Conservation (phyloP, 2,888 invertebrate species). For the Oscheius sp. region DNA sequence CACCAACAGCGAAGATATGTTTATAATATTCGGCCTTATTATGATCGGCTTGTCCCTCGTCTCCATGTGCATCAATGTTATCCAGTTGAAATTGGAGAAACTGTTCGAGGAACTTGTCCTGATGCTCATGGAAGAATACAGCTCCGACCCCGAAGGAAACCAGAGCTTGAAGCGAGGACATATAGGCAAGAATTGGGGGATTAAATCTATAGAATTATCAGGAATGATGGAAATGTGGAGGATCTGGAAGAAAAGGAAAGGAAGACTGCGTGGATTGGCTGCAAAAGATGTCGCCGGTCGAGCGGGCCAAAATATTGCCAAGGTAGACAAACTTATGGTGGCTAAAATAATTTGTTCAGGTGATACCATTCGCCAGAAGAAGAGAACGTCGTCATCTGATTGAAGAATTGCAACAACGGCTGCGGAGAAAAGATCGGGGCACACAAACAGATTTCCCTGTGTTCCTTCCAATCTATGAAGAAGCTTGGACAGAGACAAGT, state of each 20-base stretch:
- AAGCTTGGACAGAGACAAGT: constrained; percentile 56
- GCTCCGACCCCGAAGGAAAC: constrained; percentile 58
- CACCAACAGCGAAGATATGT: constrained; percentile 71
- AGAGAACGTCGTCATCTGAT: constrained; percentile 22
- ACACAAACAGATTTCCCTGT: constrained; percentile 57
- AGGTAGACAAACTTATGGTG: too few species aligned
- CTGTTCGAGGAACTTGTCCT: constrained; percentile 68
- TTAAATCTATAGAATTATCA: constrained; percentile 33
- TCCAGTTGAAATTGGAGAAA: constrained; percentile 64
- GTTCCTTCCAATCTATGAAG: constrained; percentile 44
- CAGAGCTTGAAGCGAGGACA: constrained; percentile 53
- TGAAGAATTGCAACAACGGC: constrained; percentile 52
- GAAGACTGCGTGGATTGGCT: constrained; percentile 42
- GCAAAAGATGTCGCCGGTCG: constrained; percentile 50
- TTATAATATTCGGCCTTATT: constrained; percentile 71
- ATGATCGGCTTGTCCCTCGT: constrained; percentile 71
- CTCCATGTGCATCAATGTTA: constrained; percentile 68
- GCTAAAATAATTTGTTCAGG: constrained; percentile 36
- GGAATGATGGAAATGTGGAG: constrained; percentile 69
- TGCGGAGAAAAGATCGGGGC: constrained; percentile 50
- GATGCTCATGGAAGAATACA: constrained; percentile 71
- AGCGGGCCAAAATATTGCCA: constrained; percentile 54
- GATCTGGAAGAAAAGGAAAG: constrained; percentile 65
- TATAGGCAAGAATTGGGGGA: constrained; percentile 45
- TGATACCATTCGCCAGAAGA: constrained; percentile 56